Evolutionary conservation across 1,140 invertebrate species (phyloP), one percentile per base, ranked within the genome.

Genomic region (Trinorchestia longiramus): DNA sequence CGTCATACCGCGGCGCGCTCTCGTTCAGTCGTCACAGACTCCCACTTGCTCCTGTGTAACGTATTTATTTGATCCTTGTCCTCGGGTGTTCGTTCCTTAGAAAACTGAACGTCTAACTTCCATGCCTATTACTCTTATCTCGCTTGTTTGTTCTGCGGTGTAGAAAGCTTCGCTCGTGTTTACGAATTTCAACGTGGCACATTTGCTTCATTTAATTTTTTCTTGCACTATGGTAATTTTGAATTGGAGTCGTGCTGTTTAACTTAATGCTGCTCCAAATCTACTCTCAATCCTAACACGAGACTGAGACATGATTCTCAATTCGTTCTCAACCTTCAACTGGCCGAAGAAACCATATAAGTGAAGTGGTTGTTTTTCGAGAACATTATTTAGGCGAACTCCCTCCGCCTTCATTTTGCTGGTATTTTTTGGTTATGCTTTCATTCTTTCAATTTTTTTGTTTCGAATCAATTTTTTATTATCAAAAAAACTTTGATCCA

Each of bases 1-100:
- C 43, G 92, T 44, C 92, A 94, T 94, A 94, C 92, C 92, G 92
- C 44, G 44, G 4, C 44, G 41, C 43, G 44, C 92, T 94, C 41
- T 43, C 92, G 92, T 44, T 94, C 92, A 8, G 43, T 43, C 88
- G 8, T 42, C 41, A 91, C 88, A 42, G 41, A 41, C 41, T 91
- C 88, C 88, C 43, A 28, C 62, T 77, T 77, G 62, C 62, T 77
- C 88, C 88, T 91, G 41, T 91, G 88, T 91, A 42, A 44, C 11
- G 88, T 88, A 42, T 42, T 91, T 36, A 23, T 43, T 42, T 77
- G 15, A 28, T 77, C 62, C 62, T 23, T 77, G 62, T 77, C 62
- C 36, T 77, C 62, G 62, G 28, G 62, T 77, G 47, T 53, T 53
- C 47, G 47, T 53, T 53, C 47, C 19, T 8, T 53, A 23, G 62